phyloP scores from a whole-genome alignment of 30 jellyfish, hydroid and myxozoan species.

The Haliclystus octoradiatus region DNA sequence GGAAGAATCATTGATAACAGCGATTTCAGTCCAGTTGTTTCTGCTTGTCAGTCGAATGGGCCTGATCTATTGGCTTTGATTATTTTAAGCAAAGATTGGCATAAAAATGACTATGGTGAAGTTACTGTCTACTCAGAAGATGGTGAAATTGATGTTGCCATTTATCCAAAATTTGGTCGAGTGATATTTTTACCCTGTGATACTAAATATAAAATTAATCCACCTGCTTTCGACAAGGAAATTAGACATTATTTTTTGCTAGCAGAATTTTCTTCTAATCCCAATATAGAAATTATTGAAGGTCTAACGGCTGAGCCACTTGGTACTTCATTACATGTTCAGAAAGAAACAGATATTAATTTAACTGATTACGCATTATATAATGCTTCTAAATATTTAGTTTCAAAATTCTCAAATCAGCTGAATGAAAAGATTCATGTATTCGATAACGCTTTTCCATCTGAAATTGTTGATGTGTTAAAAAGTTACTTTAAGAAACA shows the following conservation, averaged over 20 bases:
- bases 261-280: conserved; percentile 20
- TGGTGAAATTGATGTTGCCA: conserved; percentile 16
- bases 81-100: conserved; percentile 20
- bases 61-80: conserved; percentile 5
- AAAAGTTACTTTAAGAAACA: conserved; percentile 13
- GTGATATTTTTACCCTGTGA: conserved; percentile 37
- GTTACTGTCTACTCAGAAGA: conserved; percentile 16
- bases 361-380: not conserved
- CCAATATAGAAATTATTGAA: too few relatives aligned
- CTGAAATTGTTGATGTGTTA: conserved; percentile 5
- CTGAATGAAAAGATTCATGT: conserved; percentile 15
- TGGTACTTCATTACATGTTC: conserved; percentile 1
- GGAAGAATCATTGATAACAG: conserved; percentile 43
- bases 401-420: conserved; percentile 14
- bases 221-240: conserved; percentile 33
- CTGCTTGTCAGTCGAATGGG: conserved; percentile 3
- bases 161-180: conserved; percentile 35
- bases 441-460: conserved; percentile 32
- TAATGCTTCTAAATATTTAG: conserved; percentile 10
- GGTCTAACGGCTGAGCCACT: not conserved
- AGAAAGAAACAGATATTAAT: not conserved
- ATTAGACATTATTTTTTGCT: conserved; percentile 31
- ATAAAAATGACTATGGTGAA: conserved; percentile 46
- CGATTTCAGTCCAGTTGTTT: conserved; percentile 34
- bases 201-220: conserved; percentile 24